Base-by-base conservation (phyloP, 2,888 invertebrate genomes). In the Hyposoter didymator region DNA sequence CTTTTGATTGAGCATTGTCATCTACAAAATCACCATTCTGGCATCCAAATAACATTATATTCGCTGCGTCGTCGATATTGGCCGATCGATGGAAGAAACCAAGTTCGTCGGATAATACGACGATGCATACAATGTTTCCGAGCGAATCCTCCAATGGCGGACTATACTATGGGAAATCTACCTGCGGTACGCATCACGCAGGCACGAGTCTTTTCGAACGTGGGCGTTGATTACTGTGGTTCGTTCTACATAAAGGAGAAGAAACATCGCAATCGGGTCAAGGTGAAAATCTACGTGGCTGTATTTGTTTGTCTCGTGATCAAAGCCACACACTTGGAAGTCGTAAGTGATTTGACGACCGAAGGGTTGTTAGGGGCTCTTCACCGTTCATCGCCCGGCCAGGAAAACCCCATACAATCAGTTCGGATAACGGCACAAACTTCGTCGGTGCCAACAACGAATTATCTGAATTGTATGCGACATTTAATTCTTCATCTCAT, bases 81-180 rank as follows among this genome's bases (percentile, higher is more conserved):
- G 91, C 90, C 92, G 2, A 79, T 91, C 2, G 84, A 88, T 17
- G 89, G 88, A 4, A 82, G 88, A 76, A 78, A 88, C 28, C 73
- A 80, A 7, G 89, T 90, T 0, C 87, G 89, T 14, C 55, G 49
- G 6, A 43, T 88, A 0, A 88, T 92, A 0, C 69, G 76, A 8
- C 84, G 86, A 8, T 94, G 94, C 86, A 80, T 90, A 0, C 85
- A 19, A 1, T 94, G 94, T 82, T 73, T 88, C 22, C 87, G 87
- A n/a, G 73, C 85, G 6, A 84, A 88, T 8, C 89, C 89, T 2
- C 19, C 59, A 10, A 43, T 86, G 0, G 80, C 80, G 28, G 62
- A 84, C 5, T 89, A 91, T 64, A 85, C 90, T 7, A 93, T 92
- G 92, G 90, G 91, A 0, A 86, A 91, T 22, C 87, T 86, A n/a